Evolutionary conservation across 2,113 vertebrate genomes (phyloP).

Genomic region (Pitta sordida): DNA sequence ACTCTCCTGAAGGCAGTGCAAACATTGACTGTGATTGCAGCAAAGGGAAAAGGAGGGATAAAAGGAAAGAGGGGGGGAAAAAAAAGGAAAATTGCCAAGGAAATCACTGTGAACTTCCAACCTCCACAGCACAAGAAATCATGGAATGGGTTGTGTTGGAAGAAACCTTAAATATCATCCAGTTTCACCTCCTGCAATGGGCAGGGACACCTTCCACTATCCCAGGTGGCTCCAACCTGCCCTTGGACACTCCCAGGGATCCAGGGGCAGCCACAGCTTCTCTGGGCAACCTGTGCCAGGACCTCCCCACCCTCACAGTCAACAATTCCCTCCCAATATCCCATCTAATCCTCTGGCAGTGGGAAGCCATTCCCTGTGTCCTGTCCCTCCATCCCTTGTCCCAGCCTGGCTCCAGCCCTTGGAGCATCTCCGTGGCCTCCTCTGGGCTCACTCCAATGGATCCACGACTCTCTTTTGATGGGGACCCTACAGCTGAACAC

Average conservation of each 20-base stretch:
- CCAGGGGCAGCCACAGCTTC: no score
- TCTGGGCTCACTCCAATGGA: rapidly evolving
- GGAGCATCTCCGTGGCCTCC: rapidly evolving
- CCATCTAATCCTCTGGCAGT: no score
- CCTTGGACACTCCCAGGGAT: not conserved
- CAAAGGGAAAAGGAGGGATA: not conserved
- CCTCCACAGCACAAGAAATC: not conserved
- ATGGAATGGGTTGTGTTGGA: not conserved
- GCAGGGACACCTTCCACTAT: not conserved
- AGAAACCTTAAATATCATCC: not conserved
- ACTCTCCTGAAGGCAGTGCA: not conserved
- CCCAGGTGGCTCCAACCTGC: not conserved
- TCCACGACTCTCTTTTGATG: not conserved
- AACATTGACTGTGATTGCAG: not conserved
- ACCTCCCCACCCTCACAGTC: no score
- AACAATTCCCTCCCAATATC: no score
- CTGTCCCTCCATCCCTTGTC: no score
- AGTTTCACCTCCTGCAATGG: not conserved
- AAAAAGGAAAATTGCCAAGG: not conserved
- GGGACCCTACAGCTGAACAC: not conserved
- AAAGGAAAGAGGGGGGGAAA: not conserved
- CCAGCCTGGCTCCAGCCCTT: not conserved
- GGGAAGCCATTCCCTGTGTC: no score
- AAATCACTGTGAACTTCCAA: not conserved
- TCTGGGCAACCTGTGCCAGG: no score